These are phyloP conservation scores for Salmo trutta DNA, from an alignment of 2,797 vertebrate genomes.

Conservation along the genomic window DNA sequence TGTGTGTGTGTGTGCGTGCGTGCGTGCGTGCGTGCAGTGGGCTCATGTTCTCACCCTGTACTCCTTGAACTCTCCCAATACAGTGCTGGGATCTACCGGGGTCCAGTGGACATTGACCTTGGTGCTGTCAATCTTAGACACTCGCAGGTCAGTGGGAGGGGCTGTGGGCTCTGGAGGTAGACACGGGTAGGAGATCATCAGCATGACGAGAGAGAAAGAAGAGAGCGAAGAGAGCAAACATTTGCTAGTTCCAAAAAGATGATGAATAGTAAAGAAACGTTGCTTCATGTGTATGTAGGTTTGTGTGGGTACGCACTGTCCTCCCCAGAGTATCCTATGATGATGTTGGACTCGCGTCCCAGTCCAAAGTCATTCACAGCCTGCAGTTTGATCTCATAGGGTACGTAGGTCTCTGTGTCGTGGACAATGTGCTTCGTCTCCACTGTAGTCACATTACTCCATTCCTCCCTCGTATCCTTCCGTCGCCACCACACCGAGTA, in stretches of 20 bases:
- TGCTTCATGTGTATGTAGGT: neutral
- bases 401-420: slow-evolving; percentile 85
- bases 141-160: slow-evolving; percentile 83
- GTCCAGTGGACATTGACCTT: slow-evolving; percentile 86
- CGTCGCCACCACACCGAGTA: slow-evolving; percentile 88
- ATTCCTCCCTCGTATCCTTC: slow-evolving; percentile 80
- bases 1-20: neutral
- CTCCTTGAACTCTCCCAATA: slow-evolving; percentile 92
- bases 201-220: neutral
- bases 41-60: slow-evolving; percentile 85
- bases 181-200: neutral
- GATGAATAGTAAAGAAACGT: too few species aligned
- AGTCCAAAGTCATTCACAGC: slow-evolving; percentile 88
- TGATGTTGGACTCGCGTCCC: slow-evolving; percentile 82
- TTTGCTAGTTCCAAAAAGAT: too few species aligned
- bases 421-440: slow-evolving; percentile 76
- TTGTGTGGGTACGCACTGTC: slow-evolving; percentile 83
- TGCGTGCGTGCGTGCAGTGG: neutral
- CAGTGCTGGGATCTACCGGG: slow-evolving; percentile 81
- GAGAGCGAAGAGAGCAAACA: neutral
- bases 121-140: slow-evolving; percentile 86
- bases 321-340: slow-evolving; percentile 91
- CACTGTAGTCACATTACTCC: slow-evolving; percentile 83
- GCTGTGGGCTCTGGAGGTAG: slow-evolving; percentile 82
- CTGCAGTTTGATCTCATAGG: slow-evolving; percentile 94